Conservation (phyloP, 2,113 vertebrate species). For the Percopsis transmontana region DNA sequence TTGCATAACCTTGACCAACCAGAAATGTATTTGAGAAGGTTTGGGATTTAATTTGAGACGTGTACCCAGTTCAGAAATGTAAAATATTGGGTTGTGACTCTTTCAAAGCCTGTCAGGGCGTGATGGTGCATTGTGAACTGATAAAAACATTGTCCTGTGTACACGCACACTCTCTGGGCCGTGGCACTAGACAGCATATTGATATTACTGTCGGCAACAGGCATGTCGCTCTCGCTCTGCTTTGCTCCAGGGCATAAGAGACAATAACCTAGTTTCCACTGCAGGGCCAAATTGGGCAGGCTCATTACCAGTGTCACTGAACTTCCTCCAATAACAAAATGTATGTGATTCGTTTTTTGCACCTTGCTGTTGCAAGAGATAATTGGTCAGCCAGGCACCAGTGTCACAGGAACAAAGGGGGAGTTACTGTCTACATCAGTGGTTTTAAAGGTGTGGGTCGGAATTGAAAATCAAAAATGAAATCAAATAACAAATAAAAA, state of each 20-base stretch:
- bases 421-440: not conserved
- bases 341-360: conserved; percentile 19
- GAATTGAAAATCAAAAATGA: no score
- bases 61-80: not conserved
- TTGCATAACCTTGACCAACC: no score
- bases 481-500: not conserved
- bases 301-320: conserved; percentile 37
- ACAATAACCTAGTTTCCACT: conserved; percentile 69
- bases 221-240: conserved; percentile 59
- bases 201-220: conserved; percentile 62
- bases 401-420: conserved; percentile 19
- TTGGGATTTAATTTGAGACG: not conserved
- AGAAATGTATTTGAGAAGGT: no score
- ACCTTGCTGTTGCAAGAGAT: conserved; percentile 20
- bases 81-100: not conserved
- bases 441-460: no score
- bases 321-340: conserved; percentile 8
- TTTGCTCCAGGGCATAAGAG: conserved; percentile 56
- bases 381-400: not conserved
- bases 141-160: conserved; percentile 18
- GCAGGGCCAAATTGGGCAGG: conserved; percentile 33
- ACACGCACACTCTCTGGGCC: conserved; percentile 16
- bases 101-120: not conserved
- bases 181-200: conserved; percentile 52
- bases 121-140: not conserved